Conservation (phyloP, 2,888 invertebrate species). For the Hololepta plana region DNA sequence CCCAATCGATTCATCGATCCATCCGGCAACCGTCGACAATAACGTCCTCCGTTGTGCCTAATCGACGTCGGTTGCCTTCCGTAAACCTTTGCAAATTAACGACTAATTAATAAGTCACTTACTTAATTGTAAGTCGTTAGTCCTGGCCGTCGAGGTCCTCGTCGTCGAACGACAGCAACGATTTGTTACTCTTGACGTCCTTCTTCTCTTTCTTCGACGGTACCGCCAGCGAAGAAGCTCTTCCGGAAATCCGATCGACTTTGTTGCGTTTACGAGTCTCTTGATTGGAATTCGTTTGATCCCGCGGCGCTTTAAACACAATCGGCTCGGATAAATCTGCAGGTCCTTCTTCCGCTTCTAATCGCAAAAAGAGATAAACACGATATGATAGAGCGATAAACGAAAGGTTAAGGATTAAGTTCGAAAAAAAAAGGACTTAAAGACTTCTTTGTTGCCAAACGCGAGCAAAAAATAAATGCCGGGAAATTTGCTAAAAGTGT, state of each 20-base stretch:
- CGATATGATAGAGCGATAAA: too few relatives aligned
- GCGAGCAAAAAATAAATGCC: neutral
- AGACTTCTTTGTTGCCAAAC: neutral
- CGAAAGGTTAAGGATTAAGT: too few relatives aligned
- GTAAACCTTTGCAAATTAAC: neutral
- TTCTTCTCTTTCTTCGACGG: constrained; percentile 15
- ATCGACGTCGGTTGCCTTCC: too few relatives aligned
- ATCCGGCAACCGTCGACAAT: too few relatives aligned
- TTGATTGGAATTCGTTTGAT: constrained; percentile 11
- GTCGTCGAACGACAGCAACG: constrained; percentile 31
- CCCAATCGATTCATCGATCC: too few relatives aligned
- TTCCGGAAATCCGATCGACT: constrained; percentile 9
- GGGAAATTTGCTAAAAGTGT: constrained; percentile 1
- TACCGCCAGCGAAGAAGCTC: constrained; percentile 3
- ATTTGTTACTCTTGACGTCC: constrained; percentile 19
- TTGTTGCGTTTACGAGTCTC: neutral
- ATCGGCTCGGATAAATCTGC: constrained; percentile 41
- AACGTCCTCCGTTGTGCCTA: too few relatives aligned
- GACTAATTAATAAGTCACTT: too few relatives aligned
- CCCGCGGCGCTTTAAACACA: constrained; percentile 31
- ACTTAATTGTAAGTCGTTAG: too few relatives aligned
- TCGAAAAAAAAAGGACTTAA: neutral
- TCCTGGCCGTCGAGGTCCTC: constrained; percentile 28
- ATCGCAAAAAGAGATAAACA: constrained; percentile 17
- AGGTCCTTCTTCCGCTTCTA: constrained; percentile 38